These are phyloP conservation scores for Caenorhabditis drosophilae DNA, from an alignment of 2,888 invertebrate genomes.

Conservation along the genomic window DNA sequence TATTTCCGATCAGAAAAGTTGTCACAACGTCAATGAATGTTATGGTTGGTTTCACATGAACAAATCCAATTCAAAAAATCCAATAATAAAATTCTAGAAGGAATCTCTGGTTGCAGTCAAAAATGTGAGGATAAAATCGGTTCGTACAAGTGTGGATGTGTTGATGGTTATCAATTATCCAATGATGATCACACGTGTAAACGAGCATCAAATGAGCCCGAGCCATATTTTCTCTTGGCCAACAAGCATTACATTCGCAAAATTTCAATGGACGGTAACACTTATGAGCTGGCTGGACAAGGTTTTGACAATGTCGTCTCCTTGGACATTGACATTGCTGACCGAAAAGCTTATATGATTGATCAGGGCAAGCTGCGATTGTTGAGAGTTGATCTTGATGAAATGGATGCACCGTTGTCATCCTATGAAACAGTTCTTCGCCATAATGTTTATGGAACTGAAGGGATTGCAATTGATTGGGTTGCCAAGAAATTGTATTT, in stretches of 20 bases:
- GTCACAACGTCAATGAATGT: constrained; percentile 72
- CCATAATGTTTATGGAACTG: constrained; percentile 93
- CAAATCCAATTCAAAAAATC: no score
- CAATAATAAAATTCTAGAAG: no score
- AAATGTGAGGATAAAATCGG: constrained; percentile 93
- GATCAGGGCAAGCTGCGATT: constrained; percentile 77
- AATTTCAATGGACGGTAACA: constrained; percentile 85
- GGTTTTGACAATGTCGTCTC: constrained; percentile 96
- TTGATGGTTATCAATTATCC: constrained; percentile 87
- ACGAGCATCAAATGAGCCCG: constrained; percentile 77
- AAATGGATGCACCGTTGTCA: constrained; percentile 61
- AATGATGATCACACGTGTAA: constrained; percentile 88
- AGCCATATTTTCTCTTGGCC: constrained; percentile 89
- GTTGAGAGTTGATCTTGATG: constrained; percentile 58
- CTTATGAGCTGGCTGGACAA: constrained; percentile 80
- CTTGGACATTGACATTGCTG: constrained; percentile 86
- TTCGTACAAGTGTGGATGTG: constrained; percentile 92
- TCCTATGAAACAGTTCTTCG: constrained; percentile 82
- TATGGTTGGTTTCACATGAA: no score
- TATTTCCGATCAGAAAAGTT: constrained; percentile 71
- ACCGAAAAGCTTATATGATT: constrained; percentile 83
- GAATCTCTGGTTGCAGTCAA: constrained; percentile 88
- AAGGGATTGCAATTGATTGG: constrained; percentile 95
- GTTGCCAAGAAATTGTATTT: constrained; percentile 92
- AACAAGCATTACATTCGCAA: constrained; percentile 97